These are phyloP conservation scores for Denticeps clupeoides DNA, from an alignment of 2,797 vertebrate species.

Conservation along the genomic window DNA sequence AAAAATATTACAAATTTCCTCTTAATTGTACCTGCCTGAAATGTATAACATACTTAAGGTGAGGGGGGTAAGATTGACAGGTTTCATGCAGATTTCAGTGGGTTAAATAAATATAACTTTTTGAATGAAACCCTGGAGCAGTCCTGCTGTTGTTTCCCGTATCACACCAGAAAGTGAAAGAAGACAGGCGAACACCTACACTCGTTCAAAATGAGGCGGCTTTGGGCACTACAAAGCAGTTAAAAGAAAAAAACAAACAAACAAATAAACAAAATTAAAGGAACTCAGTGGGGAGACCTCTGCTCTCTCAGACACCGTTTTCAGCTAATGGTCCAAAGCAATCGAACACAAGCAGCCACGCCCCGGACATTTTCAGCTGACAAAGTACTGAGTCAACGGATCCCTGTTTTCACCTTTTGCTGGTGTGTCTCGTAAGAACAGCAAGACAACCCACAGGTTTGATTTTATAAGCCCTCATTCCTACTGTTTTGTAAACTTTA, in stretches of 20 bases:
- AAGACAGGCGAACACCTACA: conserved; percentile 9
- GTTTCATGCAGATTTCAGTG: conserved; percentile 76
- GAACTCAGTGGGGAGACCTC: too few species aligned
- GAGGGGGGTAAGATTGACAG: conserved; percentile 8
- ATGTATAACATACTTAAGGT: conserved; percentile 21
- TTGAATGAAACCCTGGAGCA: conserved; percentile 63
- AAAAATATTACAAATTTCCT: conserved; percentile 24
- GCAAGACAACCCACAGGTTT: conserved; percentile 83
- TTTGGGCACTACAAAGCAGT: conserved; percentile 4
- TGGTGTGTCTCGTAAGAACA: conserved; percentile 87
- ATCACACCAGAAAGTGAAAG: conserved; percentile 75
- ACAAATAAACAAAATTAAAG: conserved; percentile 2
- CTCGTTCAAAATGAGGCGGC: conserved; percentile 21
- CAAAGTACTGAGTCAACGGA: conserved; percentile 2
- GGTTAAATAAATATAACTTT: conserved; percentile 18
- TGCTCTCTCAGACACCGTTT: too few species aligned
- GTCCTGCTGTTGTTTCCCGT: conserved; percentile 88
- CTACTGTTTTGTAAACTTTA: conserved; percentile 12
- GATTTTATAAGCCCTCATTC: conserved; percentile 22
- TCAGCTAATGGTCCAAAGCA: too few species aligned
- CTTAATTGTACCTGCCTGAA: conserved; percentile 50
- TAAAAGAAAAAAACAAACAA: background rate
- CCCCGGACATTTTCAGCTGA: too few species aligned
- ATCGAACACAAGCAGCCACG: too few species aligned
- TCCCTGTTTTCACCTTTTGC: conserved; percentile 44